A percentile compares a stretch with the other conserved stretches of the same genome.
These are phyloP conservation scores for Hylyphantes graminicola DNA, from an alignment of 1,140 invertebrate genomes.

Conservation along the genomic window DNA sequence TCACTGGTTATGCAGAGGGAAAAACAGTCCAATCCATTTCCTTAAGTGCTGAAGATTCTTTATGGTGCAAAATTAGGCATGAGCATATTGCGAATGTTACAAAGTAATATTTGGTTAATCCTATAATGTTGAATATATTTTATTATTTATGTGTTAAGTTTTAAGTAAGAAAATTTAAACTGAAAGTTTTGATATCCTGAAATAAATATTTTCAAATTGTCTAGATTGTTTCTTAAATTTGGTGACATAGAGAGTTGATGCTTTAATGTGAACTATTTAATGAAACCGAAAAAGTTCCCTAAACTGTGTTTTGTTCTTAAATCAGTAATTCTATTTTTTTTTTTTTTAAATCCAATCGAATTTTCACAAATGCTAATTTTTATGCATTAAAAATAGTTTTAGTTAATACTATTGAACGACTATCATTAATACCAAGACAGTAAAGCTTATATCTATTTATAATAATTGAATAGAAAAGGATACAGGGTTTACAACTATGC, in stretches of 20 bases:
- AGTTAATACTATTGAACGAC: too few species aligned
- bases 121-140: neutral
- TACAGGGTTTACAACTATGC: too few species aligned
- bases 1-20: neutral
- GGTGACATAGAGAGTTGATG: neutral
- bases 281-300: neutral
- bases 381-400: too few species aligned
- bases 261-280: neutral
- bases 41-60: constrained; percentile 31
- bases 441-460: too few species aligned
- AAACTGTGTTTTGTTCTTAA: neutral
- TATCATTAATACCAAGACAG: too few species aligned
- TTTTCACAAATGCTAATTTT: too few species aligned
- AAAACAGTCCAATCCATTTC: neutral
- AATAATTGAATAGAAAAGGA: neutral
- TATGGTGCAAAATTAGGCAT: constrained; percentile 41
- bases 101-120: constrained; percentile 4
- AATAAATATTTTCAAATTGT: too few species aligned
- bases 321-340: too few species aligned
- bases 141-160: neutral
- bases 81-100: constrained; percentile 46
- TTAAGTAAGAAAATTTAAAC: too few species aligned
- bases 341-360: too few species aligned
- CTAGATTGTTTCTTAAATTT: neutral
- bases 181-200: too few species aligned